A percentile compares a stretch with the other conserved stretches of the same genome.
Conservation (phyloP, 2,113 vertebrate species). For the Amblyopsis rosae region DNA sequence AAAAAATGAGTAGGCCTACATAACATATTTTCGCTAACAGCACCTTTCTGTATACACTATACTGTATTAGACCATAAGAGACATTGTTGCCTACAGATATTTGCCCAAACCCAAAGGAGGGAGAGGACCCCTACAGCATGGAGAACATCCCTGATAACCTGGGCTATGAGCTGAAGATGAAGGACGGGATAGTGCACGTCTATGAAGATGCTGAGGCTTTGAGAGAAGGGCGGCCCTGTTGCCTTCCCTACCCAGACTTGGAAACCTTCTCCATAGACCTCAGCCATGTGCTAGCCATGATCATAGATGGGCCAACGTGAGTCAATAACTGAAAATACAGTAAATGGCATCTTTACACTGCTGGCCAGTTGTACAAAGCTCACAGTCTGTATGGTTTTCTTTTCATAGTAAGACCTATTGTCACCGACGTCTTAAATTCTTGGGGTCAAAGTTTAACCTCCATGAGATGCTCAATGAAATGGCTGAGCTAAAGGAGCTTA, state of each 20-base stretch:
- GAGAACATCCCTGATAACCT: conserved; percentile 86
- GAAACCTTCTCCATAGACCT: conserved; percentile 92
- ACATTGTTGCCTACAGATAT: conserved; percentile 75
- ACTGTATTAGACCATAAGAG: conserved; percentile 11
- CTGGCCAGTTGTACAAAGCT: background rate
- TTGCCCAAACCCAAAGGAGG: conserved; percentile 75
- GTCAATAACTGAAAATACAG: conserved; percentile 48
- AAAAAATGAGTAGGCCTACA: no score
- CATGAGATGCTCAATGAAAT: conserved; percentile 98
- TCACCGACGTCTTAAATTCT: conserved; percentile 91
- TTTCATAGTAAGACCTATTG: conserved; percentile 92
- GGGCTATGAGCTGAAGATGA: conserved; percentile 85
- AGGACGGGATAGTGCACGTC: conserved; percentile 87
- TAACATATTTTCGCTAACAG: background rate
- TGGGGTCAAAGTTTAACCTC: conserved; percentile 94
- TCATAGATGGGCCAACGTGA: conserved; percentile 94
- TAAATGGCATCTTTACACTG: background rate
- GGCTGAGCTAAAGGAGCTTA: conserved; percentile 93
- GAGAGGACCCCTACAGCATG: conserved; percentile 87
- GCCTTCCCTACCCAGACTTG: conserved; percentile 91
- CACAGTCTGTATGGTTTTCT: background rate
- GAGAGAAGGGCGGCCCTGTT: conserved; percentile 77
- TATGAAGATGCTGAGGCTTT: conserved; percentile 80
- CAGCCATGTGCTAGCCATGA: conserved; percentile 89
- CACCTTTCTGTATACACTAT: background rate